Conservation (phyloP, 2,888 invertebrate genomes). For the Drosophila hamatofila region DNA sequence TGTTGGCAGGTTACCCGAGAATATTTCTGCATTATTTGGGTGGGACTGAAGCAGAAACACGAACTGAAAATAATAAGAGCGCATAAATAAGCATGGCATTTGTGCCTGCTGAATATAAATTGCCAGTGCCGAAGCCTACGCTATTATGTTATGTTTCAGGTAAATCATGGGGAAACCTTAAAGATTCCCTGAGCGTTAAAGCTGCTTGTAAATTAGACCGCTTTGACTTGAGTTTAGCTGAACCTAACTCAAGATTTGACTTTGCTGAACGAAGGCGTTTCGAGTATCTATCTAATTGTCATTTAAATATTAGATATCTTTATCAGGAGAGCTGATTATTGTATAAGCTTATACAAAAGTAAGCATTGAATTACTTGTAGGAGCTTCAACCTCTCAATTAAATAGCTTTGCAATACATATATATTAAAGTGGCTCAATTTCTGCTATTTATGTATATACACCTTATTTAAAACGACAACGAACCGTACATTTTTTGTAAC, state of each 20-base stretch:
- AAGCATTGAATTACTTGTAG: not conserved
- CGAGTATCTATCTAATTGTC: not conserved
- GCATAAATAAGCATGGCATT: constrained; percentile 61
- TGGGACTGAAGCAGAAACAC: constrained; percentile 62
- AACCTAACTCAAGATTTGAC: not conserved
- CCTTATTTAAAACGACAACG: not conserved
- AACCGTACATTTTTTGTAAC: constrained; percentile 2
- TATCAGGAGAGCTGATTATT: not conserved
- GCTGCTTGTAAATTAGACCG: not conserved
- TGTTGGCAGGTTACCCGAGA: constrained; percentile 43
- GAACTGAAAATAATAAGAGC: constrained; percentile 49
- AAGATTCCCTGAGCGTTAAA: not conserved
- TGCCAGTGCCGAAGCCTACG: constrained; percentile 22
- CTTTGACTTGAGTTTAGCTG: not conserved
- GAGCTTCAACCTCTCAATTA: not conserved
- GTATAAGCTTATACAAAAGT: not conserved
- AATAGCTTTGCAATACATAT: not conserved
- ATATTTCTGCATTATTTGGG: constrained; percentile 77
- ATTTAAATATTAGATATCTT: not conserved
- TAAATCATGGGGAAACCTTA: not conserved
- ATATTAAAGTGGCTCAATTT: not conserved
- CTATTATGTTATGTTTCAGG: constrained; percentile 12
- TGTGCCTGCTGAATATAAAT: constrained; percentile 57
- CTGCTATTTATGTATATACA: not conserved
- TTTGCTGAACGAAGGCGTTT: not conserved